These are phyloP conservation scores for Heteronetta atricapilla DNA, from an alignment of 2,113 vertebrate genomes.

Conservation along the genomic window DNA sequence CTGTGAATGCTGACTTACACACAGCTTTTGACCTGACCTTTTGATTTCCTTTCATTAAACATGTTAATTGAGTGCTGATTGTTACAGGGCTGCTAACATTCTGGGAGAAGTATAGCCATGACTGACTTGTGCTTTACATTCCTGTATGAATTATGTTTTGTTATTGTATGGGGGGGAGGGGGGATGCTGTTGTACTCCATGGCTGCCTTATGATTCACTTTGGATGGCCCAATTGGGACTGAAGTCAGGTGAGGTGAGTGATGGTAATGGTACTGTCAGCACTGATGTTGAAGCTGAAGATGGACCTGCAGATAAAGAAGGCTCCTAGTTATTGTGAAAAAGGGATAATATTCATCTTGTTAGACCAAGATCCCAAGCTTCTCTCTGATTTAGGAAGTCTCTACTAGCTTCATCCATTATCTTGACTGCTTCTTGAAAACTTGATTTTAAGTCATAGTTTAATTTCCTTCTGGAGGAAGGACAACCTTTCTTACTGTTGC, in stretches of 20 bases:
- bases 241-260: neutral
- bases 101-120: neutral
- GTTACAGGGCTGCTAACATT: neutral
- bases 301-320: neutral
- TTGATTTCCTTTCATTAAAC: neutral
- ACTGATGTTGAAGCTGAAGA: neutral
- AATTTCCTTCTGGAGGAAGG: neutral
- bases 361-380: neutral
- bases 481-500: neutral
- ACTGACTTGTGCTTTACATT: neutral
- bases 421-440: neutral
- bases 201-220: neutral
- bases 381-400: neutral
- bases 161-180: neutral
- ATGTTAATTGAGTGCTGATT: neutral
- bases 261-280: neutral
- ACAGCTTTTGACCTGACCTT: neutral
- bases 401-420: neutral
- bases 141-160: neutral
- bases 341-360: neutral
- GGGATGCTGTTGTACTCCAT: neutral
- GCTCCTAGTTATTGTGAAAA: neutral
- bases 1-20: neutral
- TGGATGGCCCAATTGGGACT: fast-evolving
- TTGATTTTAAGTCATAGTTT: neutral